A percentile compares a stretch with the other conserved stretches of the same genome.
Evolutionary conservation across 2,888 invertebrate species (phyloP).

Genomic region (Ypsolopha scabrella): DNA sequence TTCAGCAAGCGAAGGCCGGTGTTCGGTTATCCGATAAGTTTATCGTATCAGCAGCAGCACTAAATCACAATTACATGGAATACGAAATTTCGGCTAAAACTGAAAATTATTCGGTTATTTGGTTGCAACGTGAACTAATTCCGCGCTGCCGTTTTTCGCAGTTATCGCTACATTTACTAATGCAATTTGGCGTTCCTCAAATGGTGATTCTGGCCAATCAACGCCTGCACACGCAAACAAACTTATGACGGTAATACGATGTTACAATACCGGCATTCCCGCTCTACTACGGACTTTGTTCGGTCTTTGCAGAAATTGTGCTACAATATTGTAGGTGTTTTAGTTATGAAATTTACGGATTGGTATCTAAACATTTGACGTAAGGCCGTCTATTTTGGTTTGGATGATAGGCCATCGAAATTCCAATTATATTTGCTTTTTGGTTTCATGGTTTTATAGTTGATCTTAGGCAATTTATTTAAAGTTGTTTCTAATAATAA

Average conservation of each 20-base stretch:
- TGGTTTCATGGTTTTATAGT: too few relatives aligned
- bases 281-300: conserved; percentile 2
- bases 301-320: neutral
- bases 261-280: conserved; percentile 7
- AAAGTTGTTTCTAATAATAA: too few relatives aligned
- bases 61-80: conserved; percentile 62
- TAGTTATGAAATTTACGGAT: too few relatives aligned
- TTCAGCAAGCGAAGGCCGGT: conserved; percentile 1
- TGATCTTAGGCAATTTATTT: too few relatives aligned
- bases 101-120: conserved; percentile 43
- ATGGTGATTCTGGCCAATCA: conserved; percentile 55
- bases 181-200: conserved; percentile 52
- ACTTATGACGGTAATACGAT: conserved; percentile 15
- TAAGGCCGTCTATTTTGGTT: too few relatives aligned
- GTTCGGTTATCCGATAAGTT: conserved; percentile 35
- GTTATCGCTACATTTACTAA: conserved; percentile 47
- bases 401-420: too few relatives aligned
- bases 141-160: conserved; percentile 24
- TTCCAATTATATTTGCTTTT: too few relatives aligned
- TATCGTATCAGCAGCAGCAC: conserved; percentile 36
- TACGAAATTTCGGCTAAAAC: conserved; percentile 46
- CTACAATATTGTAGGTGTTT: too few relatives aligned
- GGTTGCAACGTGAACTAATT: conserved; percentile 6
- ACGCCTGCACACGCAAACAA: conserved; percentile 28
- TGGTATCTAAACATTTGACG: too few relatives aligned